Evolutionary conservation across 2,888 invertebrate species (phyloP), one percentile per base, ranked within the genome.

Genomic region (Poecilus cupreus): DNA sequence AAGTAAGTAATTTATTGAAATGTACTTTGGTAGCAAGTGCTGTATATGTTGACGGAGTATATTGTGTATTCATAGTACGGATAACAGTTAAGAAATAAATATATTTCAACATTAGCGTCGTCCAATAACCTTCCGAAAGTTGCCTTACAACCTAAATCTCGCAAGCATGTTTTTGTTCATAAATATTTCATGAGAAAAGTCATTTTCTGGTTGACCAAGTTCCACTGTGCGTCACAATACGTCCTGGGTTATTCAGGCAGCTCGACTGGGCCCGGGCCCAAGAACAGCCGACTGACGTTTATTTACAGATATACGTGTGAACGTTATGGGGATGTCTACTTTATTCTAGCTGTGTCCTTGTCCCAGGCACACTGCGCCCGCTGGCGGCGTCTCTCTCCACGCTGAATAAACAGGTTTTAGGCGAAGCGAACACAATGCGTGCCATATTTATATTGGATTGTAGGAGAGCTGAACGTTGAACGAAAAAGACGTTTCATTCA

Each of bases 161-260:
- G 46, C 46, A 37, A 18, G 70, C 10, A 72, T 46, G 43, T 72
- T 72, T 72, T 72, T 39, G 37, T 80, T 80, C 74, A 80, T 80
- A 72, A 80, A 80, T 80, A 74, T 72, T 80, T 80, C 80, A 74
- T 57, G 80, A 60, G 26, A 80, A 72, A 80, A 80, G 80, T 74
- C 80, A 80, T 80, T 80, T 80, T 74, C 37, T 74, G 74, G 43
- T 74, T 80, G 74, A 80, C 74, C 80, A 80, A 43, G n/a, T 51
- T 26, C 37, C 26, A 32, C 32, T 32, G 32, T 32, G 32, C 20
- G 11, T 16, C 18, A 76, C 76, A 37, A 76, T 76, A 57, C 57
- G 43, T 37, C 54, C 76, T 39, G 74, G 6, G 43, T 22, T 72
- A 72, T 24, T 24, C 46, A 74, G 74, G 22, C 39, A 20, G 13